These are phyloP conservation scores for Esox niger DNA, from an alignment of 2,113 vertebrate species.

Conservation along the genomic window DNA sequence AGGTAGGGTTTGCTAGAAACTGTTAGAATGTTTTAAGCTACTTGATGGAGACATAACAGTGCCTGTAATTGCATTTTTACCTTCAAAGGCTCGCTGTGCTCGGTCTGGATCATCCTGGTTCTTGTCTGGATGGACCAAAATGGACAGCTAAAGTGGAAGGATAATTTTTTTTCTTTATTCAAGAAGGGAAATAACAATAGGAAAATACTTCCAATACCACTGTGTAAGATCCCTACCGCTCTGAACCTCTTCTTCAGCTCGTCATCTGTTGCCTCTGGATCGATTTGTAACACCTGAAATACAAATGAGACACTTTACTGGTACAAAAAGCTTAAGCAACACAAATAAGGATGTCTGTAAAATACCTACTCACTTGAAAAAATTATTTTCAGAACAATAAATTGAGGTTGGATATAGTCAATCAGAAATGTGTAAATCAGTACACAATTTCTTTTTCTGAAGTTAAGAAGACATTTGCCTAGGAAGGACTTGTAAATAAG, in stretches of 20 bases:
- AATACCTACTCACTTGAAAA: not conserved
- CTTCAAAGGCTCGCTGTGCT: constrained; percentile 98
- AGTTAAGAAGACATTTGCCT: too few relatives aligned
- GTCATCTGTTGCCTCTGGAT: constrained; percentile 94
- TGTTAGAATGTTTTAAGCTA: not conserved
- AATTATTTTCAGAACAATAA: too few relatives aligned
- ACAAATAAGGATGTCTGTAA: not conserved
- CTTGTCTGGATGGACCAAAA: constrained; percentile 98
- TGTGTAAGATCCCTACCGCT: constrained; percentile 74
- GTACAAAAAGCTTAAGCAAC: not conserved
- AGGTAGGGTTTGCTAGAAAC: not conserved
- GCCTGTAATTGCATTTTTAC: constrained; percentile 58
- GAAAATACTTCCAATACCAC: too few relatives aligned
- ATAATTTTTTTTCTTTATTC: constrained; percentile 10
- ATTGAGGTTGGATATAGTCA: too few relatives aligned
- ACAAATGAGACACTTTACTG: constrained; percentile 10
- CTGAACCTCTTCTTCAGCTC: constrained; percentile 97
- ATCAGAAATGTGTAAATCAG: too few relatives aligned
- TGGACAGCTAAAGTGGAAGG: constrained; percentile 81
- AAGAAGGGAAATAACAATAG: not conserved
- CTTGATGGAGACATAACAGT: not conserved
- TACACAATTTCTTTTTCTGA: too few relatives aligned
- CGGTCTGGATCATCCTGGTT: constrained; percentile 91
- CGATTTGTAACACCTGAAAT: constrained; percentile 90
- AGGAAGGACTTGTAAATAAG: too few relatives aligned